Conservation (phyloP, 2,797 vertebrate species). For the Schizothorax lantsangensis region DNA sequence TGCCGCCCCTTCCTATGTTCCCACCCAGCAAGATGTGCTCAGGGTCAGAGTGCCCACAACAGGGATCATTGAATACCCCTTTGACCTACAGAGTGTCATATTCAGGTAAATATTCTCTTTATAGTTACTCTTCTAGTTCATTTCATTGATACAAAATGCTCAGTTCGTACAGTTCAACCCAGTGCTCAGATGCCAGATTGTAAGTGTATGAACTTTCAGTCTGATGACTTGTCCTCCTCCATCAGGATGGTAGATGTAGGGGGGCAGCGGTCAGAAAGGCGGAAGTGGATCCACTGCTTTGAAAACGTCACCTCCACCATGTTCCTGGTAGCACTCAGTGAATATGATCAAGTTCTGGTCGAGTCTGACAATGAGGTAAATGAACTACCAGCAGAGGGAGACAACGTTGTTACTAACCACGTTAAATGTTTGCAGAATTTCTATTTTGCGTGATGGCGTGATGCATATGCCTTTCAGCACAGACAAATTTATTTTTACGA, state of each 20-base stretch:
- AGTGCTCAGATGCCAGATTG: not conserved
- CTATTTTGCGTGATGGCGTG: not conserved
- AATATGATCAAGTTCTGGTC: constrained; percentile 78
- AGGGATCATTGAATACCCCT: constrained; percentile 87
- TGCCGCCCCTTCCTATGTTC: constrained; percentile 76
- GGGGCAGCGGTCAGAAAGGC: constrained; percentile 79
- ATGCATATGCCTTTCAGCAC: too few species aligned
- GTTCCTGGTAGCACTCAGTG: constrained; percentile 81
- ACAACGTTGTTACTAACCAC: not conserved
- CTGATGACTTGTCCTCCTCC: not conserved
- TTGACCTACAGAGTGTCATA: constrained; percentile 85
- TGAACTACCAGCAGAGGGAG: constrained; percentile 73
- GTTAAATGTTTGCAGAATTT: not conserved
- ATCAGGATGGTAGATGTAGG: constrained; percentile 81
- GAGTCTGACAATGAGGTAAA: constrained; percentile 72
- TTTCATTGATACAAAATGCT: not conserved
- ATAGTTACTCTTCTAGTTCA: not conserved
- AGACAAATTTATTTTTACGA: not conserved
- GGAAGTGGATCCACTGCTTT: constrained; percentile 83
- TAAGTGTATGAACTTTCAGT: not conserved
- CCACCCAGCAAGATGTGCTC: constrained; percentile 86
- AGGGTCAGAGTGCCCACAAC: constrained; percentile 85
- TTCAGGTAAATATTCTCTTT: constrained; percentile 80
- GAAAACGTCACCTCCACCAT: constrained; percentile 81
- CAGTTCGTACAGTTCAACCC: not conserved